Evolutionary conservation across 2,888 invertebrate species (phyloP), one percentile per base, ranked within the genome.

Genomic region (Zaprionus lineosus): DNA sequence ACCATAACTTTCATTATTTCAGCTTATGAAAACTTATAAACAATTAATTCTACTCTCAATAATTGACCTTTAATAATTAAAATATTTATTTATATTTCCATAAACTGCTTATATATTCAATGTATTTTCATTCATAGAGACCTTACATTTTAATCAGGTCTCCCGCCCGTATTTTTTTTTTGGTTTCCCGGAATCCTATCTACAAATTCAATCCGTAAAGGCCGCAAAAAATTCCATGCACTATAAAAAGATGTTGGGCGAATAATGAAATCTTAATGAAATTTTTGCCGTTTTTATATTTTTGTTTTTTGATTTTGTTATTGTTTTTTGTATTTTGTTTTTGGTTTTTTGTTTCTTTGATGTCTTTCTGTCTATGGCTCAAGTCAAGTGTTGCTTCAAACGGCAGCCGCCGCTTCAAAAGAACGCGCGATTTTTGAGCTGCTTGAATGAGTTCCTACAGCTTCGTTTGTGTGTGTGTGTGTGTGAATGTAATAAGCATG

Each of bases 311-410:
- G n/a, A n/a, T n/a, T n/a, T n/a, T n/a, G n/a, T n/a, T 33, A 3
- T 40, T 29, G 1, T 37, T 43, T 43, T 16, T 39, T 14, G 3
- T 12, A 40, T 55, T 21, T 46, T 29, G 43, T 39, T 47, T 36
- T 31, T 37, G 16, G 12, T 28, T 28, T 5, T 55, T 2, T 19
- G 0, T 2, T 26, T 19, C 31, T 31, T 11, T 36, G 28, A 34
- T 44, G 7, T 41, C 24, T 19, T 19, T 59, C 34, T 43, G 43
- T 61, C 73, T 66, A 55, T 55, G 68, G 68, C 12, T 16, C 19
- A 59, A 70, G 71, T 78, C 78, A 74, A 84, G 83, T 82, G 78
- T 71, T 60, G 77, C 60, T 73, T 84, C 79, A 84, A 79, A 84
- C 83, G 83, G 44, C 55, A 37, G 59, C 61, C 61, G 74, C 78